Evolutionary conservation across 2,888 invertebrate genomes (phyloP), one percentile per base, ranked within the genome.

Genomic region (Steinernema hermaphroditum): DNA sequence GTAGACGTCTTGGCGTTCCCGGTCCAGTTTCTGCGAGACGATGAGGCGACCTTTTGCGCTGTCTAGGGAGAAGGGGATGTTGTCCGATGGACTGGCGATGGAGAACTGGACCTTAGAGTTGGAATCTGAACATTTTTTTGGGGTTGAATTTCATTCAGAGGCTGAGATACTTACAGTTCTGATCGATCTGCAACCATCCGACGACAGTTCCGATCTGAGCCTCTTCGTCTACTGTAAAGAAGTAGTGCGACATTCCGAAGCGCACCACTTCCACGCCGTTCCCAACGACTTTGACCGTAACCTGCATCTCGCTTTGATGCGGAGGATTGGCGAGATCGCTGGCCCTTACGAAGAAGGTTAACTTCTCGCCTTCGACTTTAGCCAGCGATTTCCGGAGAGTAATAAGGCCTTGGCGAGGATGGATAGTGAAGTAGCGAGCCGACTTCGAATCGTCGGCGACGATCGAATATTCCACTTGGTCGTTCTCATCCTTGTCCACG

Each of bases 311-410:
- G 46, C 91, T 91, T 87, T 93, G 92, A 76, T 88, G 87, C 0
- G 87, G 86, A 54, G 92, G 91, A 73, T 90, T 91, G 16, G 94
- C 94, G 9, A 90, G 90, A 89, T 96, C 95, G 70, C 91, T 91
- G 19, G 94, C 96, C 75, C 93, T 91, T 70, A 96, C 92, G 89
- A 94, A 94, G 87, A 95, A 92, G 88, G 93, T 93, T 87, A 93
- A 92, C 71, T 92, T 90, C 87, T 92, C 91, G 74, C 92, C 92
- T 87, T 91, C 92, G 57, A 69, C 27, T 73, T 76, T 73, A 4
- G 78, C 75, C n/a, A 73, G n/a, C 44, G 73, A 19, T 22, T 62
- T 19, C 24, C 69, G 69, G 24, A 77, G 27, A 12, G 54, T 72
- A 29, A 77, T 50, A 34, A 72, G 49, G 41, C 78, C 79, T 24